These are phyloP conservation scores for Heliothis virescens DNA, from an alignment of 1,140 invertebrate species.

Conservation along the genomic window DNA sequence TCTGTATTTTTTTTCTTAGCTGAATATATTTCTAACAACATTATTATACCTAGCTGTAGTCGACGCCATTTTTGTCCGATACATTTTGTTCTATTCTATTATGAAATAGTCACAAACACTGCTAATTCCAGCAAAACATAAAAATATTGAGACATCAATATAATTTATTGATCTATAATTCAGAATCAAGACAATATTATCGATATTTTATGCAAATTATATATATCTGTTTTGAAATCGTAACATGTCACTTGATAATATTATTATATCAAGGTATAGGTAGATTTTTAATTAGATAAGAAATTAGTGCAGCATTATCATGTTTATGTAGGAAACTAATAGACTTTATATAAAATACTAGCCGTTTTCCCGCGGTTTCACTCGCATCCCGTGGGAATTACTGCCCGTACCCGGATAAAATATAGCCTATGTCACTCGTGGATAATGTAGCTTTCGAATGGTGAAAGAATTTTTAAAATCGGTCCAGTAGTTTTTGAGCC, in stretches of 20 bases:
- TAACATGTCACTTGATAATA: conserved; percentile 14
- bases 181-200: conserved; percentile 55
- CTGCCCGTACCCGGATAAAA: too few species aligned
- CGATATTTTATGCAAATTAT: conserved; percentile 57
- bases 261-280: too few species aligned
- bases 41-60: neutral
- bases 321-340: too few species aligned
- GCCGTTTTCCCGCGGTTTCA: too few species aligned
- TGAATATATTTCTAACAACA: neutral
- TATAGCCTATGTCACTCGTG: too few species aligned
- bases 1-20: neutral
- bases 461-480: too few species aligned
- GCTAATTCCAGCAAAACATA: conserved; percentile 37
- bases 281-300: too few species aligned
- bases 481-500: too few species aligned
- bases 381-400: too few species aligned
- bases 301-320: too few species aligned
- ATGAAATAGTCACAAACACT: conserved; percentile 38
- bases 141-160: conserved; percentile 57
- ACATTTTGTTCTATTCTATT: conserved; percentile 8
- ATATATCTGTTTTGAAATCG: conserved; percentile 32
- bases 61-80: neutral
- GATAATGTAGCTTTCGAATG: too few species aligned
- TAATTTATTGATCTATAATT: conserved; percentile 60
- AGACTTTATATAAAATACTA: too few species aligned